A percentile compares a stretch with the other conserved stretches of the same genome.
phyloP scores from a whole-genome alignment of 2,888 invertebrate genomes.

The Brachyopa scutellaris region DNA sequence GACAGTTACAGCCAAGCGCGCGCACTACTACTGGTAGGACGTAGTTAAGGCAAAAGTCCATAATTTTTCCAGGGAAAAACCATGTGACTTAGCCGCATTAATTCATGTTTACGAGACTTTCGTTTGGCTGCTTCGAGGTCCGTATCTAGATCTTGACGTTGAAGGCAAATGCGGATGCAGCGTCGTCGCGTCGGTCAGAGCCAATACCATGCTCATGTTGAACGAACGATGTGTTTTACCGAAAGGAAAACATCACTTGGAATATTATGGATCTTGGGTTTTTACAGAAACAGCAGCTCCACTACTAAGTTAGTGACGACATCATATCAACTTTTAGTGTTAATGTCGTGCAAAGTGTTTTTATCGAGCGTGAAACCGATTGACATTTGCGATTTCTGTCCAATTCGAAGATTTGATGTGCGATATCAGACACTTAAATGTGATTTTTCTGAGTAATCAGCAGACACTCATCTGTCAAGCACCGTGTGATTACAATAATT shows the following conservation, averaged over 20 bases:
- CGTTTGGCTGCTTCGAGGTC: slow-evolving; percentile 53
- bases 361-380: slow-evolving; percentile 24
- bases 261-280: slow-evolving; percentile 19
- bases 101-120: slow-evolving; percentile 72
- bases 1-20: slow-evolving; percentile 3
- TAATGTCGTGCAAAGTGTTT: slow-evolving; percentile 66
- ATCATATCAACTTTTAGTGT: slow-evolving; percentile 41
- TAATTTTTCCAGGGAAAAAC: slow-evolving; percentile 66
- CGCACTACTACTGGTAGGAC: too few relatives aligned
- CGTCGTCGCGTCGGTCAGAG: background rate
- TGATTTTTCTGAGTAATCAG: slow-evolving; percentile 18
- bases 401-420: slow-evolving; percentile 17
- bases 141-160: slow-evolving; percentile 71
- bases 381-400: slow-evolving; percentile 61
- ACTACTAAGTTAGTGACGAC: slow-evolving; percentile 50
- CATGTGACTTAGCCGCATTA: slow-evolving; percentile 68
- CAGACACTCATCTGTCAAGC: background rate
- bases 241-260: slow-evolving; percentile 25
- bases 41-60: slow-evolving; percentile 61
- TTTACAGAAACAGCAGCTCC: slow-evolving; percentile 9
- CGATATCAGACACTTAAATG: slow-evolving; percentile 22
- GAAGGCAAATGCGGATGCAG: slow-evolving; percentile 66
- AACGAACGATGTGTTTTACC: slow-evolving; percentile 25
- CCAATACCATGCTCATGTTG: too few relatives aligned
- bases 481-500: too few relatives aligned